phyloP scores from a whole-genome alignment of 2,888 invertebrate genomes.

The Mythimna pallens region DNA sequence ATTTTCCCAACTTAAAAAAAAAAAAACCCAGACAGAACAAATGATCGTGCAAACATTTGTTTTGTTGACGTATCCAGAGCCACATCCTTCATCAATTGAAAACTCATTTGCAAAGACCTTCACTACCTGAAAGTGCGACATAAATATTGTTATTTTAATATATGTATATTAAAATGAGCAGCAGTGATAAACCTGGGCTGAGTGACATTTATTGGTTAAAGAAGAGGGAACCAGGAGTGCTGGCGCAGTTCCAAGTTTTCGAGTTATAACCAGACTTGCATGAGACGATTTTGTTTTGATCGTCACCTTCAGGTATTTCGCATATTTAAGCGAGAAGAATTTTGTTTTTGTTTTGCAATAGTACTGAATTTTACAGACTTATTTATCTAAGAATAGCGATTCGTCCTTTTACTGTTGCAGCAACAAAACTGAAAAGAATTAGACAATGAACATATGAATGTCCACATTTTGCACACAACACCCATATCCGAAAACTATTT shows the following conservation, averaged over 20 bases:
- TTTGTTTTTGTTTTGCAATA: conserved; percentile 37
- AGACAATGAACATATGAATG: neutral
- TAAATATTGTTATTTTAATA: conserved; percentile 45
- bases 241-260: conserved; percentile 57
- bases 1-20: too few relatives aligned
- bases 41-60: too few relatives aligned
- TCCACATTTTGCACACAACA: neutral
- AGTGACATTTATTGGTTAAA: conserved; percentile 59
- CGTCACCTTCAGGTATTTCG: conserved; percentile 32
- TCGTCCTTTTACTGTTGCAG: neutral
- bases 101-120: conserved; percentile 31
- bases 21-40: too few relatives aligned
- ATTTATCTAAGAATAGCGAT: neutral
- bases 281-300: conserved; percentile 58
- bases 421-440: neutral
- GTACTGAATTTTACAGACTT: neutral
- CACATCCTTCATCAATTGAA: conserved; percentile 15
- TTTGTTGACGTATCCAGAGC: neutral
- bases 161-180: conserved; percentile 45
- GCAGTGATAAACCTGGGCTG: conserved; percentile 49
- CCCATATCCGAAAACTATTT: neutral
- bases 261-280: conserved; percentile 60
- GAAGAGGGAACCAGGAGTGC: conserved; percentile 29
- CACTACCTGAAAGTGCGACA: conserved; percentile 21
- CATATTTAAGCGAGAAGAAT: conserved; percentile 41